Base-by-base conservation (phyloP, 1,140 invertebrate genomes). In the Drosophila orena region DNA sequence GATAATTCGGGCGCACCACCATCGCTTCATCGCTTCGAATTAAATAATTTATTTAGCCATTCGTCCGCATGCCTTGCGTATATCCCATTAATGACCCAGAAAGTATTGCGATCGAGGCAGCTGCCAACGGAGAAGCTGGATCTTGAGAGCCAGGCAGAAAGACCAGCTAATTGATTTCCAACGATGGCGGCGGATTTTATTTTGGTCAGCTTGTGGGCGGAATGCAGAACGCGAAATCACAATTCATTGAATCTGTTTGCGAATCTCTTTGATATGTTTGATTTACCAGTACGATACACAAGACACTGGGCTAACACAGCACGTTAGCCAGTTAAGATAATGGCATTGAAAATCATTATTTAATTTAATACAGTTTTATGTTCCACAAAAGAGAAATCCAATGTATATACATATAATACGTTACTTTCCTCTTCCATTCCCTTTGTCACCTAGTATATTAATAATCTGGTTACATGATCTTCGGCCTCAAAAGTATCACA, bases 31-130 rank as follows among this genome's bases (percentile, higher is more conserved):
- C 17, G 65, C 42, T 77, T 65, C 14, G 77, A 83, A 86, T 88
- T 77, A 83, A 83, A 79, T 83, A 76, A 86, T 88, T 83, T 79
- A 83, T 86, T 59, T 57, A 59, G 83, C 83, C 75, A 86, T 86
- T 83, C 88, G 83, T 88, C 83, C 79, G 35, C 83, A 79, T 88
- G 58, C 60, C 70, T 66, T 70, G 71, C 79, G 88, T 88, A 79
- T 79, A 64, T 77, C 37, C 53, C 79, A 88, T 73, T 86, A 77
- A 88, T 88, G 79, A 88, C 79, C 83, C 70, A 86, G 66, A 86
- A 86, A 86, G 62, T 22, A 44, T 59, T 65, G 53, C 3, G 22
- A 27, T 47, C 73, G 34, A 59, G 49, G 57, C 62, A 79, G 60
- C 38, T 60, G 43, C 35, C 50, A 42, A 22, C 47, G 8, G 50